Percentiles rank a stretch among this genome's conserved stretches.
These are phyloP conservation scores for Limnothrissa miodon DNA, from an alignment of 2,113 vertebrate species.

Conservation along the genomic window DNA sequence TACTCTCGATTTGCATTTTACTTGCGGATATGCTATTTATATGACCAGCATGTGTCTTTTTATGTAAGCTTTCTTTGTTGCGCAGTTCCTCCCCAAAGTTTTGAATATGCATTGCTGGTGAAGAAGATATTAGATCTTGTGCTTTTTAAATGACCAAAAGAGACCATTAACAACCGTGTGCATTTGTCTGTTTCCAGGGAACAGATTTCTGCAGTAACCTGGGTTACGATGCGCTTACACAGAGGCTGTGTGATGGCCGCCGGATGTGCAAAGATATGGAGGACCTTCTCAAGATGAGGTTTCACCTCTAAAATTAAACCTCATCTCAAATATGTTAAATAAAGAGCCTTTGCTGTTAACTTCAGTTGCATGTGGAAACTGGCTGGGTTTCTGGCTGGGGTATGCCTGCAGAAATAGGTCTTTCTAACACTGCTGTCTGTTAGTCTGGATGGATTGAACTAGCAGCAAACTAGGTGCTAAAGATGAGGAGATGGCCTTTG, in stretches of 20 bases:
- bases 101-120: background rate
- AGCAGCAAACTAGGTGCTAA: background rate
- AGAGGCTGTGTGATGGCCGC: slow-evolving; percentile 83
- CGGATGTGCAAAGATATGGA: slow-evolving; percentile 92
- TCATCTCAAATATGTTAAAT: background rate
- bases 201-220: slow-evolving; percentile 80
- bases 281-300: slow-evolving; percentile 91
- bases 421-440: too few species aligned
- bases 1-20: background rate
- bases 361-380: too few species aligned
- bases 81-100: background rate
- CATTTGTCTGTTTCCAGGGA: slow-evolving; percentile 66
- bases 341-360: too few species aligned
- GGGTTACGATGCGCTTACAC: slow-evolving; percentile 81
- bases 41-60: background rate
- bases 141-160: background rate
- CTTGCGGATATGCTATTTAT: background rate
- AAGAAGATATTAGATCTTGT: background rate
- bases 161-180: background rate
- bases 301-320: background rate
- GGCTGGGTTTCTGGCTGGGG: too few species aligned
- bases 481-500: background rate
- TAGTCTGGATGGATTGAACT: background rate
- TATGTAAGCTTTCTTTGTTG: background rate
- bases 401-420: too few species aligned